phyloP scores from a whole-genome alignment of 2,888 invertebrate species.

The Asteroscopus sphinx region DNA sequence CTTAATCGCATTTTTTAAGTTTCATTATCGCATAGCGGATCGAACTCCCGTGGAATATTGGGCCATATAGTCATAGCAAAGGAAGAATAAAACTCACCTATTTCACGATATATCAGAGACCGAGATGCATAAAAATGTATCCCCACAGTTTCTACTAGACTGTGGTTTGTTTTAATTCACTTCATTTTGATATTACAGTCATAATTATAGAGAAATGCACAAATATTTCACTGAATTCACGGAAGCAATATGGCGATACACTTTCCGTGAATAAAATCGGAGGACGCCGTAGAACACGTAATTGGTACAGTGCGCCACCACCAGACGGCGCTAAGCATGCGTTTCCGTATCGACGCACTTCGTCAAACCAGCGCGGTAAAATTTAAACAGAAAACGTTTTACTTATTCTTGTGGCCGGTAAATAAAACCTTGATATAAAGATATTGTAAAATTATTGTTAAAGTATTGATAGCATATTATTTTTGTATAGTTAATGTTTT shows the following conservation, averaged over 20 bases:
- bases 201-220: slow-evolving; percentile 87
- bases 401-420: slow-evolving; percentile 1
- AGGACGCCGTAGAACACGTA: slow-evolving; percentile 89
- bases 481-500: not conserved
- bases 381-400: slow-evolving; percentile 40
- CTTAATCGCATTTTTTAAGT: slow-evolving; percentile 91
- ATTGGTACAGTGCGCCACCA: slow-evolving; percentile 87
- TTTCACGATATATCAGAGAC: slow-evolving; percentile 74
- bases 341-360: slow-evolving; percentile 85
- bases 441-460: too few relatives aligned
- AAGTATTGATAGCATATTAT: too few relatives aligned
- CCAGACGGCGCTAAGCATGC: slow-evolving; percentile 73
- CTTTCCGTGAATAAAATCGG: slow-evolving; percentile 89
- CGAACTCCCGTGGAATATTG: slow-evolving; percentile 90
- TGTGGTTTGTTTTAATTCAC: slow-evolving; percentile 82
- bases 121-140: slow-evolving; percentile 75
- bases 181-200: slow-evolving; percentile 87
- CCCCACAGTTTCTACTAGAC: slow-evolving; percentile 68
- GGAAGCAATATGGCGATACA: slow-evolving; percentile 90
- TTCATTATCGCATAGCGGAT: slow-evolving; percentile 91
- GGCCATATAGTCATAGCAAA: slow-evolving; percentile 90
- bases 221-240: slow-evolving; percentile 87
- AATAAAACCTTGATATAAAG: not conserved
- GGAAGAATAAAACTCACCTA: slow-evolving; percentile 88
- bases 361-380: slow-evolving; percentile 62